Evolutionary conservation across 92 coral and sea anemone species (phyloP), one percentile per base, ranked within the genome.

Genomic region (Umimayanthus chanpuru): DNA sequence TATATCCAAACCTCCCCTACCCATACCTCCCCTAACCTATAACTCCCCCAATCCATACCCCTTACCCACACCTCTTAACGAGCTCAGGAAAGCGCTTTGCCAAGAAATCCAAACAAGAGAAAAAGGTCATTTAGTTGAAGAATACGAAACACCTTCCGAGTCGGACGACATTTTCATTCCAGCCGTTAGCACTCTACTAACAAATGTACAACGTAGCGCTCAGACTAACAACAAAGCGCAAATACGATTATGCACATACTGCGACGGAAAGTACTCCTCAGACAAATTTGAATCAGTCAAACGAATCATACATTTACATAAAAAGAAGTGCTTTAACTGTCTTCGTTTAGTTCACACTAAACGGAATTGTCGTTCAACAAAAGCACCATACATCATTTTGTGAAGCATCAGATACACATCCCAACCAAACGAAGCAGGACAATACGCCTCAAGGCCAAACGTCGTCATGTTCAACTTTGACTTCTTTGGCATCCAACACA

Each of bases 381-480:
- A 90, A 90, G 88, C 95, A 88, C 86, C 93, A 92, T 73, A 91
- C 92, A 64, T 90, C 93, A 44, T 85, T 92, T 81, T 92, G 93
- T 44, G 90, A 85, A 40, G 61, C 88, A 87, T 18, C 76, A 41
- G 85, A 71, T 71, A 25, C 82, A 50, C 47, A 85, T 58, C 21
- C 68, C 71, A 72, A 88, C 58, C 78, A 66, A 47, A 87, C 65
- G 8, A 81, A 78, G 28, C 85, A 72, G 76, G 61, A 88, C 36
- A 87, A 76, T 65, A 79, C 89, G 85, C 86, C 58, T 20, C 77
- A 61, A 28, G 72, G 49, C 76, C 66, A 39, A 72, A 73, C 14
- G 8, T 32, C 36, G n/a, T 77, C 67, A 38, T 66, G 78, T 21
- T 38, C 85, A 41, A 41, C 44, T 41, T 0, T 88, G 90, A 32